Evolutionary conservation across 2,888 invertebrate species (phyloP).

Genomic region (Palloptera scutellata): DNA sequence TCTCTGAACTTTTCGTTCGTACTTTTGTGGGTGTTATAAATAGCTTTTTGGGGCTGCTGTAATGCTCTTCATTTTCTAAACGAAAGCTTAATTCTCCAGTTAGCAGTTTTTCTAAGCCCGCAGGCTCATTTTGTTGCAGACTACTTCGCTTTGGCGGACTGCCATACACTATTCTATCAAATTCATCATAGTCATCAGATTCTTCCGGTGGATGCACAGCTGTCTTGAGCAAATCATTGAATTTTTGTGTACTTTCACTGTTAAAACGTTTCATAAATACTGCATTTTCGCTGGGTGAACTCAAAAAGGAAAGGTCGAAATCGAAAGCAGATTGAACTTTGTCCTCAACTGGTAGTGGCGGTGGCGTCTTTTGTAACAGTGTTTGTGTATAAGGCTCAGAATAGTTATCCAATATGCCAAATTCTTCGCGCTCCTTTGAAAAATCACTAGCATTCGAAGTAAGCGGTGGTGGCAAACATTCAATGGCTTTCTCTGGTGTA

Average conservation of each 20-base stretch:
- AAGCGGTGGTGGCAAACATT: constrained; percentile 12
- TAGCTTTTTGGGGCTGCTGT: neutral
- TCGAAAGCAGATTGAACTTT: neutral
- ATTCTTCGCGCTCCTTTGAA: constrained; percentile 49
- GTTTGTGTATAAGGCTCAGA: constrained; percentile 46
- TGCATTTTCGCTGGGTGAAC: constrained; percentile 43
- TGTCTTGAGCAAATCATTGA: constrained; percentile 43
- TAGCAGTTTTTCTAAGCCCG: constrained; percentile 53
- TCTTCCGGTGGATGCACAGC: constrained; percentile 15
- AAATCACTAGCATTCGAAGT: constrained; percentile 21
- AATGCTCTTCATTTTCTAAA: constrained; percentile 11
- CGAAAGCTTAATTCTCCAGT: constrained; percentile 48
- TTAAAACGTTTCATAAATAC: constrained; percentile 45
- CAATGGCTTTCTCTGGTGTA: constrained; percentile 18
- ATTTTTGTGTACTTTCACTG: constrained; percentile 43
- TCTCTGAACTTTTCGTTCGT: neutral
- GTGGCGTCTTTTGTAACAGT: constrained; percentile 31
- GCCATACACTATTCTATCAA: constrained; percentile 54
- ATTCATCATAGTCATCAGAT: constrained; percentile 51
- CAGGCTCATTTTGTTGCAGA: constrained; percentile 40
- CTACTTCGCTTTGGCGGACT: constrained; percentile 12
- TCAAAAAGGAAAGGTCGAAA: constrained; percentile 53
- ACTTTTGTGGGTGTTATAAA: neutral
- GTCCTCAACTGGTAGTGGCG: neutral
- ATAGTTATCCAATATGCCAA: constrained; percentile 54